Conservation (phyloP, 2,113 vertebrate species). For the Petaurus breviceps region DNA sequence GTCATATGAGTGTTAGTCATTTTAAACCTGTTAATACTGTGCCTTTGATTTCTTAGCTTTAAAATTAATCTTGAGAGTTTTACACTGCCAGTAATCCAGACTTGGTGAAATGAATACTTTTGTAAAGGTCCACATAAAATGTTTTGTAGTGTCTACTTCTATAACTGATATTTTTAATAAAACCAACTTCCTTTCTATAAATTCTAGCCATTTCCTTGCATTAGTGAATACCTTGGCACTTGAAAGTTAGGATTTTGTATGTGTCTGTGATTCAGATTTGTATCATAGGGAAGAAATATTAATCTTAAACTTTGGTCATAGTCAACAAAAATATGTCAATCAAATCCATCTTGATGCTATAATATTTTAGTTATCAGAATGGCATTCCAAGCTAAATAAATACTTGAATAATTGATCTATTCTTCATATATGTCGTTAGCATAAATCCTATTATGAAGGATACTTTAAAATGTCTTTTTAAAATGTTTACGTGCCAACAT, state of each 20-base stretch:
- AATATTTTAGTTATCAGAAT: constrained; percentile 46
- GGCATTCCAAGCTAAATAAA: constrained; percentile 40
- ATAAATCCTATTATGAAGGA: constrained; percentile 24
- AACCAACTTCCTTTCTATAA: constrained; percentile 74
- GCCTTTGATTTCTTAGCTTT: constrained; percentile 86
- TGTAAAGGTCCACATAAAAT: constrained; percentile 74
- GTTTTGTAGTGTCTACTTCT: constrained; percentile 78
- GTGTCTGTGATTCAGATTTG: constrained; percentile 57
- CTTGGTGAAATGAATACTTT: constrained; percentile 81
- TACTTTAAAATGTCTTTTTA: constrained; percentile 26
- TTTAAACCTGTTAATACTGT: constrained; percentile 82
- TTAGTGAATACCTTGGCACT: constrained; percentile 75
- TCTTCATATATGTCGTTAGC: constrained; percentile 22
- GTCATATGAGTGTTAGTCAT: constrained; percentile 75
- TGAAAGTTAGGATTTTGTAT: constrained; percentile 58
- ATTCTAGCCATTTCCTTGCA: constrained; percentile 76
- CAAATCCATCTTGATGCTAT: constrained; percentile 37
- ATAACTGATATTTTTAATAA: constrained; percentile 77
- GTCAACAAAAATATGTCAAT: constrained; percentile 51
- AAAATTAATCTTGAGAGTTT: constrained; percentile 81
- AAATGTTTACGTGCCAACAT: constrained; percentile 23
- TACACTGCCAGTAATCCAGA: constrained; percentile 84
- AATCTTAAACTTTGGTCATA: constrained; percentile 62
- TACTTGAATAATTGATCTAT: not conserved
- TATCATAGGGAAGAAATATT: constrained; percentile 57